These are phyloP conservation scores for Drosophila miranda DNA, from an alignment of 1,140 invertebrate genomes.

Conservation along the genomic window DNA sequence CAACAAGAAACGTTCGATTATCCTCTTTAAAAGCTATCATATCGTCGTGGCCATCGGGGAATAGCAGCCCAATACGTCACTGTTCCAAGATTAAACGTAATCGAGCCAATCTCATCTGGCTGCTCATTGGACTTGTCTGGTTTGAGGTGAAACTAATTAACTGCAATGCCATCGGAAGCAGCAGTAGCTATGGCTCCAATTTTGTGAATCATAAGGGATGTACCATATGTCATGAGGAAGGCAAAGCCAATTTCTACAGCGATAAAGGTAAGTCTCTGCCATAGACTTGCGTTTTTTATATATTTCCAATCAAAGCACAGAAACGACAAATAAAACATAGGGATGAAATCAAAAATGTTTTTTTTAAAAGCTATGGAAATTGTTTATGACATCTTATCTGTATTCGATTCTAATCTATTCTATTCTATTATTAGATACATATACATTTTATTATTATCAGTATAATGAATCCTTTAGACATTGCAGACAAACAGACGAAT, in stretches of 20 bases:
- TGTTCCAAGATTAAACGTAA: conserved; percentile 54
- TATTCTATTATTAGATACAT: too few relatives aligned
- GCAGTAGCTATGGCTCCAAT: conserved; percentile 53
- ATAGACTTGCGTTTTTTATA: background rate
- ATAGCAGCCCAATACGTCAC: conserved; percentile 23
- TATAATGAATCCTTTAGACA: too few relatives aligned
- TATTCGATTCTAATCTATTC: too few relatives aligned
- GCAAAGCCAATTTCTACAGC: conserved; percentile 42
- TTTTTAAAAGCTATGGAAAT: too few relatives aligned
- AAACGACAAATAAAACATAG: too few relatives aligned
- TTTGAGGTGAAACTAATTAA: conserved; percentile 72
- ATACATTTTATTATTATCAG: too few relatives aligned
- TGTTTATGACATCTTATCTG: too few relatives aligned
- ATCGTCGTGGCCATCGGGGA: conserved; percentile 23
- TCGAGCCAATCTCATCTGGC: conserved; percentile 68
- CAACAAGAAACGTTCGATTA: conserved; percentile 17
- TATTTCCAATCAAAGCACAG: too few relatives aligned
- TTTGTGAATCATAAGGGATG: conserved; percentile 58
- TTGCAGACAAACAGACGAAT: too few relatives aligned
- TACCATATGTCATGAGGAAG: conserved; percentile 57
- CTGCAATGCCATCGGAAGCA: conserved; percentile 57
- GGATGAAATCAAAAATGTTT: too few relatives aligned
- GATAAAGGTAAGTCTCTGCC: conserved; percentile 45
- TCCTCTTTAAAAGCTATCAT: conserved; percentile 33
- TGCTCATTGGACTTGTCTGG: conserved; percentile 78